Base-by-base conservation (phyloP, 2,888 invertebrate species). In the Agrochola lychnidis region DNA sequence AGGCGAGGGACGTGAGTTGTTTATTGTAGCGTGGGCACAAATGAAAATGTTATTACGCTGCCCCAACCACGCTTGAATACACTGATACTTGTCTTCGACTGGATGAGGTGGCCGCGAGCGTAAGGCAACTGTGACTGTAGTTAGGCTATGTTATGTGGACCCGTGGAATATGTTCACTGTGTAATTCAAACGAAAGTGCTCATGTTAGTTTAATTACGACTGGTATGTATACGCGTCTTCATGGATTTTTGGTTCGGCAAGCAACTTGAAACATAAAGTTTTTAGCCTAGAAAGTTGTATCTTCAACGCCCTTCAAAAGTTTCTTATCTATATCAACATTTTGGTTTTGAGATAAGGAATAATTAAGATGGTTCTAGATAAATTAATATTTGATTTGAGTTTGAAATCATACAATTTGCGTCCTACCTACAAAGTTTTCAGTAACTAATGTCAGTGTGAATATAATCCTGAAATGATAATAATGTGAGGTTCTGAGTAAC, bases 1-100 rank as follows among this genome's bases (percentile, higher is more conserved):
- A 95, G 95, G 95, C 95, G 94, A 94, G 94, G 93, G 93, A 96
- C 96, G 96, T 96, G 96, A 96, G 96, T 96, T 96, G 96, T 96
- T 96, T 96, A 96, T 96, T 95, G 94, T 95, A 94, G 95, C 95
- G 94, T 94, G 95, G 94, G 94, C 93, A 94, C 95, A 96, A 96
- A 96, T 96, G 96, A 96, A 96, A 96, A 96, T 95, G 96, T 96
- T 96, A 96, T 96, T 95, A 96, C 94, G 91, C 92, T 93, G 92
- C 93, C 94, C 93, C 93, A 87, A 92, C 92, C 89, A 90, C 92
- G 91, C 88, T 82, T 90, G 89, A 89, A 89, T 90, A 90, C 91
- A 88, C 87, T 84, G 91, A 92, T 87, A 90, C 83, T 80, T 81
- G 83, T 78, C 84, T 76, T 74, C 82, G 78, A 79, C 92, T 93